Percentiles rank a stretch among this genome's conserved stretches.
These are phyloP conservation scores for Drosophila melanosoma DNA, from an alignment of 2,888 invertebrate species.

Conservation along the genomic window DNA sequence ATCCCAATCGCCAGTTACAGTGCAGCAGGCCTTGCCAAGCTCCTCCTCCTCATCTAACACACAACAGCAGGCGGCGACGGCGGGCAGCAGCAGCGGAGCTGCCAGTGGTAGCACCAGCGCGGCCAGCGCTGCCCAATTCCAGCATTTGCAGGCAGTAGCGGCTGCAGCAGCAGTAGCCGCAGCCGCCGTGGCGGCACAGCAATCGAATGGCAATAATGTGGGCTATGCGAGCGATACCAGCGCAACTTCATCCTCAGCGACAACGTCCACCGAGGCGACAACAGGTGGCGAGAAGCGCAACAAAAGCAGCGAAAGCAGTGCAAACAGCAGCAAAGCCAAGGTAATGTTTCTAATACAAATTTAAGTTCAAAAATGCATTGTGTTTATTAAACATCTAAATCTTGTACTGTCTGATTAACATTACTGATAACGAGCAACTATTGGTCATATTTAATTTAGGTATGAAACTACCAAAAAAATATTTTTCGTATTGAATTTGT, in stretches of 20 bases:
- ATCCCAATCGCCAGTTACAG: constrained; percentile 87
- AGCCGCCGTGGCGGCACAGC: constrained; percentile 39
- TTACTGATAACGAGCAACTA: neutral
- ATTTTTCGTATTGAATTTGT: neutral
- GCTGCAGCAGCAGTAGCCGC: constrained; percentile 49
- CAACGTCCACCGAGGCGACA: constrained; percentile 68
- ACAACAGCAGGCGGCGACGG: constrained; percentile 52
- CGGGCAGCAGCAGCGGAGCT: constrained; percentile 38
- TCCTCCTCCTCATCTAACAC: constrained; percentile 60
- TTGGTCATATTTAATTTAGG: neutral
- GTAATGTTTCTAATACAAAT: constrained; percentile 77
- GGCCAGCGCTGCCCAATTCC: constrained; percentile 67
- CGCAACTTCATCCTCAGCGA: constrained; percentile 73
- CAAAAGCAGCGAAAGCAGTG: constrained; percentile 87
- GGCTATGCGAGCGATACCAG: constrained; percentile 74
- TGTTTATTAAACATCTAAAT: neutral
- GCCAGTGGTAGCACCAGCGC: constrained; percentile 61
- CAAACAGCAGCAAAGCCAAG: constrained; percentile 85
- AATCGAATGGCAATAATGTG: constrained; percentile 69
- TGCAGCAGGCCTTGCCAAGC: constrained; percentile 70
- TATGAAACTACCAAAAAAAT: neutral
- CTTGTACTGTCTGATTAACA: neutral
- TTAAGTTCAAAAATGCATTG: neutral
- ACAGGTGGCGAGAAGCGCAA: constrained; percentile 62
- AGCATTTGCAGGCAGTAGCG: constrained; percentile 64